These are phyloP conservation scores for Megalops cyprinoides DNA, from an alignment of 2,797 vertebrate species.

Conservation along the genomic window DNA sequence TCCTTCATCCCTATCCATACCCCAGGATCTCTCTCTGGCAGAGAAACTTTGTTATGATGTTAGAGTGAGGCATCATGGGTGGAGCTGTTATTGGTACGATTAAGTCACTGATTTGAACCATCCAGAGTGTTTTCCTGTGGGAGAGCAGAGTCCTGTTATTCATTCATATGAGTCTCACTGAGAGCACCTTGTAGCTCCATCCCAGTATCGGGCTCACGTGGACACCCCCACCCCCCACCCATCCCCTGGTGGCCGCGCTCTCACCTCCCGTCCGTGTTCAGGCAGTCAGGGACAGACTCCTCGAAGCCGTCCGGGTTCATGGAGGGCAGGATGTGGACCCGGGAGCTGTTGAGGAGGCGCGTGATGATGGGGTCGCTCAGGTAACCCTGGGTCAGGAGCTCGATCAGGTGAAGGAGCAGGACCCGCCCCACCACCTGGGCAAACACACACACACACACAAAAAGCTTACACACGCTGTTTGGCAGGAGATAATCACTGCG, in stretches of 20 bases:
- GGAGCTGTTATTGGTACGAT: neutral
- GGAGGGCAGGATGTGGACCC: slow-evolving; percentile 89
- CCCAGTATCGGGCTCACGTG: too few species aligned
- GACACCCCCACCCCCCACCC: too few species aligned
- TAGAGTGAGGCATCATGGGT: neutral
- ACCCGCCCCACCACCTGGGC: slow-evolving; percentile 86
- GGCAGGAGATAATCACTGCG: neutral
- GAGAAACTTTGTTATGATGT: neutral
- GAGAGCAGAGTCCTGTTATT: too few species aligned
- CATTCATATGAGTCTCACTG: too few species aligned
- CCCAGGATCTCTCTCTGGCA: neutral
- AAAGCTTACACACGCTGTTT: neutral
- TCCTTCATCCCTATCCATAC: too few species aligned
- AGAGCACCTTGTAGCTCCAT: too few species aligned
- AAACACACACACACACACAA: slow-evolving; percentile 42
- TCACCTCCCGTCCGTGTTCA: slow-evolving; percentile 80
- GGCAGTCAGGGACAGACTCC: slow-evolving; percentile 70
- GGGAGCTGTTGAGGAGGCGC: slow-evolving; percentile 76
- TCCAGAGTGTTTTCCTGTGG: neutral
- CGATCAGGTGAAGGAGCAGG: slow-evolving; percentile 86
- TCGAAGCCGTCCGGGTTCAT: slow-evolving; percentile 98
- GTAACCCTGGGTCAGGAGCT: slow-evolving; percentile 79
- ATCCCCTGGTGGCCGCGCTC: slow-evolving; percentile 27
- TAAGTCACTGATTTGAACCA: neutral
- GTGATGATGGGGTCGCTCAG: slow-evolving; percentile 71